Evolutionary conservation across 1,140 invertebrate species (phyloP).

Genomic region (Zaprionus ghesquierei): DNA sequence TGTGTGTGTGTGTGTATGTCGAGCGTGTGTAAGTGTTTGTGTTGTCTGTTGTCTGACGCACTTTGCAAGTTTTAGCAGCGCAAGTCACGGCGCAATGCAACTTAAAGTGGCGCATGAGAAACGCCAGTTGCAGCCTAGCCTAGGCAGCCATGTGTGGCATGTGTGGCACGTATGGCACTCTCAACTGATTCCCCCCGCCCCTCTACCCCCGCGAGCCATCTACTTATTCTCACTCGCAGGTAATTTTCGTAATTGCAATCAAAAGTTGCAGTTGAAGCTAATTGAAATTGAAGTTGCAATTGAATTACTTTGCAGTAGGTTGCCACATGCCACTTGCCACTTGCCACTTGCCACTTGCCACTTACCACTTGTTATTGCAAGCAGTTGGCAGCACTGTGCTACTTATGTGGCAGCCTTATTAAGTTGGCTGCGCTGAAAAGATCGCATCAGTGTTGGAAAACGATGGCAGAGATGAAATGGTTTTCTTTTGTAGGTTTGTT

Average conservation of each 20-base stretch:
- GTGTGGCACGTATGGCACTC: not conserved
- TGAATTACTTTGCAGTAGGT: not conserved
- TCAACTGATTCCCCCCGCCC: not conserved
- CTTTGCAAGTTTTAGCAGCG: not conserved
- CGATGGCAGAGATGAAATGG: not conserved
- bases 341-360: constrained; percentile 2
- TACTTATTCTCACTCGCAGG: not conserved
- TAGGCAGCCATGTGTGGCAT: not conserved
- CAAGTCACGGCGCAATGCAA: constrained; percentile 22
- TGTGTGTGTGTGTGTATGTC: not conserved
- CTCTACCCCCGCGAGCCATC: no score
- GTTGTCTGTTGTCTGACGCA: not conserved
- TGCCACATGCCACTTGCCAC: not conserved
- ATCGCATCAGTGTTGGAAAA: not conserved
- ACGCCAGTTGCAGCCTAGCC: constrained; percentile 7
- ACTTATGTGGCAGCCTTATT: not conserved
- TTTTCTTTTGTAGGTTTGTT: not conserved
- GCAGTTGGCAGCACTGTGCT: constrained; percentile 5
- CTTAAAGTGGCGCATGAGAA: constrained; percentile 28
- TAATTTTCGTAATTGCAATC: constrained; percentile 6
- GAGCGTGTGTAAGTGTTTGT: not conserved
- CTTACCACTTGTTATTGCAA: not conserved
- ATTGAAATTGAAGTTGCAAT: constrained; percentile 29
- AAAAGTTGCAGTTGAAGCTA: constrained; percentile 13
- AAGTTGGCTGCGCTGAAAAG: not conserved